Evolutionary conservation across 2,888 invertebrate species (phyloP).

Genomic region (Heliconius ismenius): DNA sequence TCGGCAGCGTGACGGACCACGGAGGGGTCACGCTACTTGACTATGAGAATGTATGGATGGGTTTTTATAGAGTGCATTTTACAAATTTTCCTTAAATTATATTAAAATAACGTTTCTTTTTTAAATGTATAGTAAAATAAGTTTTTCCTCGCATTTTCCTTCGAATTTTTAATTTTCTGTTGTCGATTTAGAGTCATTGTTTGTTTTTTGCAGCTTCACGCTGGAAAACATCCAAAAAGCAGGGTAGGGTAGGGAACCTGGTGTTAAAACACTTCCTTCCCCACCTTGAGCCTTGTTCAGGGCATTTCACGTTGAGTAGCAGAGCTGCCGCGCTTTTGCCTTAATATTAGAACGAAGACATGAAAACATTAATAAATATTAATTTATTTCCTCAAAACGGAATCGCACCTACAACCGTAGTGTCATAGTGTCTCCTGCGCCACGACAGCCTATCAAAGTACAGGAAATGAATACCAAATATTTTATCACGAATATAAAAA

Average conservation of each 20-base stretch:
- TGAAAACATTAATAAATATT: not conserved
- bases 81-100: constrained; percentile 7
- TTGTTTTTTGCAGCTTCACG: not conserved
- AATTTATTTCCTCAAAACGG: not conserved
- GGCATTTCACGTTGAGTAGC: too few relatives aligned
- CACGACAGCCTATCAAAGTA: too few relatives aligned
- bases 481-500: not conserved
- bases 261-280: too few relatives aligned
- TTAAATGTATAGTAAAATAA: not conserved
- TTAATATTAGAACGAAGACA: not conserved
- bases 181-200: not conserved
- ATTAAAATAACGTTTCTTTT: not conserved
- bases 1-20: constrained; percentile 60
- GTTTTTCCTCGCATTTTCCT: too few relatives aligned
- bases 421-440: not conserved
- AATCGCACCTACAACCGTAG: not conserved
- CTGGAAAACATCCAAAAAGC: too few relatives aligned
- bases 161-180: not conserved
- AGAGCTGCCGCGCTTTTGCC: too few relatives aligned
- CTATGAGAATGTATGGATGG: constrained; percentile 18
- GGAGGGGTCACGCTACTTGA: constrained; percentile 24
- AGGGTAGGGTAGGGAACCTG: too few relatives aligned
- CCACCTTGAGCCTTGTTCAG: too few relatives aligned
- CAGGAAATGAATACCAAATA: not conserved
- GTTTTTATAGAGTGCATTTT: constrained; percentile 16